Conservation (phyloP, 2,113 vertebrate genomes). For the Callochromis pleurospilus region DNA sequence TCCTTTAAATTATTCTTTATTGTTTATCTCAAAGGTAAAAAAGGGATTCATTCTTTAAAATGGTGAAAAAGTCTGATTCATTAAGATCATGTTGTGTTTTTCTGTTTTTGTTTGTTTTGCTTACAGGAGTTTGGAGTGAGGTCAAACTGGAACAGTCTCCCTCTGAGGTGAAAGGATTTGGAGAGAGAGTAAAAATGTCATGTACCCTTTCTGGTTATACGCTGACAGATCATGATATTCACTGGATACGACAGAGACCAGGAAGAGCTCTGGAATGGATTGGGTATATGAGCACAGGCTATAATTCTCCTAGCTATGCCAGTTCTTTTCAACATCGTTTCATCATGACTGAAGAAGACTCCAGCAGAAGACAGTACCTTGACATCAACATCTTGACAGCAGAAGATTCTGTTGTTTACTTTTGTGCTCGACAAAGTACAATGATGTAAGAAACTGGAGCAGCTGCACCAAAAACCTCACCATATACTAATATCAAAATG, state of each 20-base stretch:
- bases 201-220: not conserved
- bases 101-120: rapidly evolving
- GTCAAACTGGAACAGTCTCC: not conserved
- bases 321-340: rapidly evolving
- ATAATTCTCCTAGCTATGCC: not conserved
- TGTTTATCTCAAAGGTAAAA: rapidly evolving
- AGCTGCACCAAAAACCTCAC: rapidly evolving
- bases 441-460: rapidly evolving
- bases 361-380: not conserved
- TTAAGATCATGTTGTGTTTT: rapidly evolving
- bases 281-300: not conserved
- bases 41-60: not conserved
- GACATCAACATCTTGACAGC: rapidly evolving
- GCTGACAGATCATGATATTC: rapidly evolving
- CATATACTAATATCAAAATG: not conserved
- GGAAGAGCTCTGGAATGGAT: not conserved
- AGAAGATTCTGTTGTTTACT: not conserved
- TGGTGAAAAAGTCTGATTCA: not conserved
- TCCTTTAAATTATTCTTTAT: rapidly evolving
- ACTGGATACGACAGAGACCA: not conserved
- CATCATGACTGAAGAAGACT: not conserved
- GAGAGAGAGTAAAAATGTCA: rapidly evolving
- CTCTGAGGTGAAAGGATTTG: not conserved
- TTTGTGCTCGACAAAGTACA: not conserved
- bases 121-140: not conserved